phyloP scores from a whole-genome alignment of 2,797 vertebrate genomes.

The Myripristis jacobus region DNA sequence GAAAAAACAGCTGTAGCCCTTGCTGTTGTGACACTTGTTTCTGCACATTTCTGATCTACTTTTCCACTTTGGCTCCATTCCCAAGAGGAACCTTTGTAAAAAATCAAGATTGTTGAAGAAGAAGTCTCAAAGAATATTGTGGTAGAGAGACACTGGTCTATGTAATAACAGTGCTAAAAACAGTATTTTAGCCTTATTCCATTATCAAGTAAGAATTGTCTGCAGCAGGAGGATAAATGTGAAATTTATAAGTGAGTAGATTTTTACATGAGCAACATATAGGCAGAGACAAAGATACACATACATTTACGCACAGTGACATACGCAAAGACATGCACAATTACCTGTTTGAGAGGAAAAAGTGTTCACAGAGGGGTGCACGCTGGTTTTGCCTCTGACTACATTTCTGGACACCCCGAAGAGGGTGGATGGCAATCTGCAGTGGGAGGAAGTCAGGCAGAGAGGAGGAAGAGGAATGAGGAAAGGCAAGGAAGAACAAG shows the following conservation, averaged over 20 bases:
- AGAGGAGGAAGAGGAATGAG: slow-evolving; percentile 24
- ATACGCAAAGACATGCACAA: slow-evolving; percentile 29
- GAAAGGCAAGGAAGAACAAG: slow-evolving; percentile 2
- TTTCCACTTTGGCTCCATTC: no score
- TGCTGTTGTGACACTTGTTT: no score
- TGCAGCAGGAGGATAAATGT: neutral
- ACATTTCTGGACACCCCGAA: slow-evolving; percentile 73
- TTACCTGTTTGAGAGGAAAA: slow-evolving; percentile 81
- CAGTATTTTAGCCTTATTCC: no score
- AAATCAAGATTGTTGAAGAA: no score
- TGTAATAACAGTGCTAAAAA: no score
- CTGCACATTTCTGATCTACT: no score
- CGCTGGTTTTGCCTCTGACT: slow-evolving; percentile 62
- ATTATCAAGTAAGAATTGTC: neutral
- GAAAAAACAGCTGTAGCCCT: no score
- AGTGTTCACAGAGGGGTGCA: slow-evolving; percentile 58
- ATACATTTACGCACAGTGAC: slow-evolving; percentile 15
- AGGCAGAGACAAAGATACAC: slow-evolving; percentile 13
- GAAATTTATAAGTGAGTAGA: neutral
- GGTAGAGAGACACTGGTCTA: neutral
- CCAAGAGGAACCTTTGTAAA: no score
- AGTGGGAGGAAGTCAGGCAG: slow-evolving; percentile 23
- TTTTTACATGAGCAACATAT: neutral
- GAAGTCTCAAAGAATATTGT: no score
- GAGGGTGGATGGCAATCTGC: slow-evolving; percentile 51